Percentiles rank a stretch among this genome's conserved stretches.
These are phyloP conservation scores for Formicarius rufipectus DNA, from an alignment of 2,113 vertebrate species.

Conservation along the genomic window DNA sequence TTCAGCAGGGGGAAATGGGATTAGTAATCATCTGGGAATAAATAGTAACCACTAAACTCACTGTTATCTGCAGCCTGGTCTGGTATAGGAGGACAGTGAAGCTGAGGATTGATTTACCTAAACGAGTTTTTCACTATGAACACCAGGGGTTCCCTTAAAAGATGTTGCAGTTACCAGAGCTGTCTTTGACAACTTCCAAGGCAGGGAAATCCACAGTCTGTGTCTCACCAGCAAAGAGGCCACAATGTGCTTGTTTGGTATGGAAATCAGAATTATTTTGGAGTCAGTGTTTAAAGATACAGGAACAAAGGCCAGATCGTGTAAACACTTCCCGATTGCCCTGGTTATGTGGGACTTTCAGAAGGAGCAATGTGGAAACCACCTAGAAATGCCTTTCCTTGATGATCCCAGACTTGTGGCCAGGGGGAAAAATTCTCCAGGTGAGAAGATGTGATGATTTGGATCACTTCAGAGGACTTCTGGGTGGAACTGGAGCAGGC, in stretches of 20 bases:
- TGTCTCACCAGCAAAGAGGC: background rate
- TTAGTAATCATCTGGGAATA: conserved; percentile 18
- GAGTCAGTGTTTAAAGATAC: background rate
- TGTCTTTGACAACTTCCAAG: background rate
- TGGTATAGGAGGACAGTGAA: background rate
- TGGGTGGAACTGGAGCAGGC: background rate
- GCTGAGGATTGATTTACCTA: conserved; percentile 5
- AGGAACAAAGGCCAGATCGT: background rate
- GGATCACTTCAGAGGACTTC: background rate
- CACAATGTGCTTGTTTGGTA: background rate
- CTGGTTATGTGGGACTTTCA: background rate
- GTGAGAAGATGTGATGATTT: rapidly evolving
- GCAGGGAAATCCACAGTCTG: background rate
- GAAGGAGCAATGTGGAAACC: background rate
- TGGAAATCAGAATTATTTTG: background rate
- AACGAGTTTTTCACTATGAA: conserved; percentile 27
- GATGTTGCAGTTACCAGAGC: background rate
- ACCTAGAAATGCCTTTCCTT: background rate
- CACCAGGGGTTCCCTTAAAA: background rate
- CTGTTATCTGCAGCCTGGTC: background rate
- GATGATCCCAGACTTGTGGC: background rate
- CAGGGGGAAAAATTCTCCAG: background rate
- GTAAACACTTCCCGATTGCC: background rate
- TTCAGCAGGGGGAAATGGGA: conserved; percentile 23
- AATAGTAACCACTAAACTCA: conserved; percentile 25